phyloP scores from a whole-genome alignment of 2,888 invertebrate genomes.

The Timema podura region DNA sequence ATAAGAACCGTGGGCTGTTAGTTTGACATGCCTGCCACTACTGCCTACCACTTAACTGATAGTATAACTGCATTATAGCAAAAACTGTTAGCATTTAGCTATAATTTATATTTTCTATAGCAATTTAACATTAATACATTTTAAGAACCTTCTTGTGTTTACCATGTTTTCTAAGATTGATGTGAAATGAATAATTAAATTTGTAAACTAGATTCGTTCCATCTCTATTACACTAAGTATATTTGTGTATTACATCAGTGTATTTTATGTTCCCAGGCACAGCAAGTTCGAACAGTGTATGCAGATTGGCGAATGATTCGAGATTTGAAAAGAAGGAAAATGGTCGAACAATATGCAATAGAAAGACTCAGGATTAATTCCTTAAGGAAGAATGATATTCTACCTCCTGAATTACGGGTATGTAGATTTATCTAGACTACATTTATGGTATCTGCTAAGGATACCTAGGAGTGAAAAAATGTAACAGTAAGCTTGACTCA shows the following conservation, averaged over 20 bases:
- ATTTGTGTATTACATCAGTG: not conserved
- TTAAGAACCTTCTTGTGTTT: too few relatives aligned
- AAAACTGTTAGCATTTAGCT: too few relatives aligned
- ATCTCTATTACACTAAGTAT: too few relatives aligned
- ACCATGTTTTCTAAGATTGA: too few relatives aligned
- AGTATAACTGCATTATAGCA: too few relatives aligned
- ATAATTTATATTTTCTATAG: too few relatives aligned
- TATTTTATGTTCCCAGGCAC: conserved; percentile 50
- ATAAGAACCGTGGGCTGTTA: too few relatives aligned
- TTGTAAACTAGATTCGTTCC: too few relatives aligned
- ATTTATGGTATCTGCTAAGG: not conserved
- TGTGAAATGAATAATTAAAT: too few relatives aligned
- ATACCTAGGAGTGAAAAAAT: not conserved
- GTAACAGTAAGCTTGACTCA: not conserved
- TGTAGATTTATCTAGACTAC: conserved; percentile 20
- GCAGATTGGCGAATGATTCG: conserved; percentile 79
- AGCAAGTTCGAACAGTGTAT: conserved; percentile 72
- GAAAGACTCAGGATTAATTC: conserved; percentile 77
- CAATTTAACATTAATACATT: too few relatives aligned
- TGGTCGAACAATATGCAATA: conserved; percentile 68
- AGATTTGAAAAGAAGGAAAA: conserved; percentile 77
- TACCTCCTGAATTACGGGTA: conserved; percentile 70
- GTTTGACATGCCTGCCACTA: too few relatives aligned
- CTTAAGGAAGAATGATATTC: conserved; percentile 75
- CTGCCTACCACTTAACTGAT: too few relatives aligned